phyloP scores from a whole-genome alignment of 2,797 vertebrate genomes.

The Alauda arvensis region DNA sequence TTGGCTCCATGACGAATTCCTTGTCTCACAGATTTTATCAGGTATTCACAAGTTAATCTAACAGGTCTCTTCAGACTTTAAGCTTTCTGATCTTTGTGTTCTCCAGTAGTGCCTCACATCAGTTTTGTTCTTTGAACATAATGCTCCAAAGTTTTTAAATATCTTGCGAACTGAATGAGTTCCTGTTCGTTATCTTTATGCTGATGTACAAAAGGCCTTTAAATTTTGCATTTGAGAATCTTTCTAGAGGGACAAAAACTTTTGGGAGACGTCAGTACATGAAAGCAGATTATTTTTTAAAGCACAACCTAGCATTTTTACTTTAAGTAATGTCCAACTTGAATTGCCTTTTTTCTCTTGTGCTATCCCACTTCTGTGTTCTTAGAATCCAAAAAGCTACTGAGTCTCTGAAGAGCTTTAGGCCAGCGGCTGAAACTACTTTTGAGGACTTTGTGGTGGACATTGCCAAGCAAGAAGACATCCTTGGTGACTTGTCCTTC shows the following conservation, averaged over 20 bases:
- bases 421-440: conserved; percentile 84
- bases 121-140: not conserved
- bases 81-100: not conserved
- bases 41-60: not conserved
- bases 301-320: not conserved
- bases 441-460: conserved; percentile 93
- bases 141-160: not conserved
- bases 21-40: not conserved
- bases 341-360: not conserved
- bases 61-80: not conserved
- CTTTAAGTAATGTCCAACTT: not conserved
- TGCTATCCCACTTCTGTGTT: not conserved
- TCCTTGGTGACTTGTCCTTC: conserved; percentile 87
- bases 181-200: not conserved
- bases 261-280: not conserved
- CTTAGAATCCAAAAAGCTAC: conserved; percentile 93
- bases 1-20: not conserved
- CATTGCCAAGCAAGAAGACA: conserved; percentile 82
- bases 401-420: conserved; percentile 90
- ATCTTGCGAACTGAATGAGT: not conserved
- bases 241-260: not conserved
- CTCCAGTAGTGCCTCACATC: not conserved
- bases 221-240: not conserved
- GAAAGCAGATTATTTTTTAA: not conserved
- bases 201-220: not conserved